A percentile compares a stretch with the other conserved stretches of the same genome.
phyloP scores from a whole-genome alignment of 2,797 vertebrate species.

The Enteromius trimaculatus region DNA sequence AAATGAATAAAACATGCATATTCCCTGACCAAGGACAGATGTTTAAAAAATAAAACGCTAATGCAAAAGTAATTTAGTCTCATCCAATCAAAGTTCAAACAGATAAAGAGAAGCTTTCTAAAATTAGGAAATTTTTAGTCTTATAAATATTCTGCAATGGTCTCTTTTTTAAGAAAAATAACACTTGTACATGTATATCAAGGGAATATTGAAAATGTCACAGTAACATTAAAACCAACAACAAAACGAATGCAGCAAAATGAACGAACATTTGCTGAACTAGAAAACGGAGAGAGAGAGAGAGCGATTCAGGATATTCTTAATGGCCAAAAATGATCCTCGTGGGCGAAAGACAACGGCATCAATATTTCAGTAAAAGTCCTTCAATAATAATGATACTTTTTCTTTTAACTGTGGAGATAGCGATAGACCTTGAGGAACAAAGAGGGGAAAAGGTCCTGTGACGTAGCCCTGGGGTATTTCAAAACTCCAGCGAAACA shows the following conservation, averaged over 20 bases:
- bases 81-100: slow-evolving; percentile 20
- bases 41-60: slow-evolving; percentile 16
- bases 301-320: not conserved
- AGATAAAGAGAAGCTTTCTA: slow-evolving; percentile 17
- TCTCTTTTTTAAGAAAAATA: not conserved
- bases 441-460: slow-evolving; percentile 34
- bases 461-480: slow-evolving; percentile 31
- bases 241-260: not conserved
- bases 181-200: not conserved
- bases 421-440: slow-evolving; percentile 21
- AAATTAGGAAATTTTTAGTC: not conserved
- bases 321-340: not conserved
- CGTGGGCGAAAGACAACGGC: slow-evolving; percentile 33
- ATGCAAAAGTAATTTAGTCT: slow-evolving; percentile 24
- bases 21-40: not conserved
- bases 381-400: slow-evolving; percentile 38
- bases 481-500: slow-evolving; percentile 43
- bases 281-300: not conserved
- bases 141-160: not conserved
- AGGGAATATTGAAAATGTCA: not conserved
- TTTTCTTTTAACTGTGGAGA: slow-evolving; percentile 38
- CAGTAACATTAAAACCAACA: slow-evolving; percentile 18
- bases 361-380: slow-evolving; percentile 46
- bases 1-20: not conserved
- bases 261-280: not conserved